A percentile compares a stretch with the other conserved stretches of the same genome.
These are phyloP conservation scores for Harmothoe impar DNA, from an alignment of 2,888 invertebrate species.

Conservation along the genomic window DNA sequence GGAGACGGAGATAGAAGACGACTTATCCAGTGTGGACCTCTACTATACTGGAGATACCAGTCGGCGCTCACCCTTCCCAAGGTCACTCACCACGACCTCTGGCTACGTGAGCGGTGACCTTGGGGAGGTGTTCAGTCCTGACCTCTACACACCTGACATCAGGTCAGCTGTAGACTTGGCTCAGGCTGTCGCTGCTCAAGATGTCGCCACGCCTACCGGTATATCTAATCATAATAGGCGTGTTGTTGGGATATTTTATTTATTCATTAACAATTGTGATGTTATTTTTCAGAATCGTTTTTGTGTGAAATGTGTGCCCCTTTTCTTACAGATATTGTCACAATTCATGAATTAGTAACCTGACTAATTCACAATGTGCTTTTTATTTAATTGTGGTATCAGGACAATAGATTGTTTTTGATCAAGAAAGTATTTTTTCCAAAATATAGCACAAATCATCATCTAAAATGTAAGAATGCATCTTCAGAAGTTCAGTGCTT, in stretches of 20 bases:
- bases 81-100: conserved; percentile 37
- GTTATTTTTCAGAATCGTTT: too few relatives aligned
- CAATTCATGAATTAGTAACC: too few relatives aligned
- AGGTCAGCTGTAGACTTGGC: neutral
- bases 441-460: too few relatives aligned
- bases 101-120: conserved; percentile 44
- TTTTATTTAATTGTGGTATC: too few relatives aligned
- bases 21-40: conserved; percentile 9
- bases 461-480: too few relatives aligned
- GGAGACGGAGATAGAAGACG: neutral
- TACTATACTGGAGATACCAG: neutral
- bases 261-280: neutral
- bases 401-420: too few relatives aligned
- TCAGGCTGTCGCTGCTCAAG: neutral
- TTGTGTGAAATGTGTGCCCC: too few relatives aligned
- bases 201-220: neutral
- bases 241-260: neutral
- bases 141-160: conserved; percentile 25
- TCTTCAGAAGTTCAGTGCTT: too few relatives aligned
- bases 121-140: conserved; percentile 31
- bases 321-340: too few relatives aligned
- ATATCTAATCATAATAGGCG: neutral
- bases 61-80: neutral
- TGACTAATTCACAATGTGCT: too few relatives aligned
- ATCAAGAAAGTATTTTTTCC: too few relatives aligned